Base-by-base conservation (phyloP, 2,797 vertebrate species). In the Triplophysa bombifrons region DNA sequence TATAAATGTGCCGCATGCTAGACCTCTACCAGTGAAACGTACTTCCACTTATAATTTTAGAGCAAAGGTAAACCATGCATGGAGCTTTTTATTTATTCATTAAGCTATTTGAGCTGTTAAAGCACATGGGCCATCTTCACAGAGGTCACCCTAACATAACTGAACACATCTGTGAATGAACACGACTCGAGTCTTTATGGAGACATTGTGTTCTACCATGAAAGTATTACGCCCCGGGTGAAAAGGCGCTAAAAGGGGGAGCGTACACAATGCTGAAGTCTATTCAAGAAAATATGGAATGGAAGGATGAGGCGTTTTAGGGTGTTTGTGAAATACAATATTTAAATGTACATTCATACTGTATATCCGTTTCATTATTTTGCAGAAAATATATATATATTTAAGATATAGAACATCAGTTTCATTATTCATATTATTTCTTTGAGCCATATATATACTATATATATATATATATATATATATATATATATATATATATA, bases 201-300 rank as follows among this genome's bases (percentile, higher is more conserved):
- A 84, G 85, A 76, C 82, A 74, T 76, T 69, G 65, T 82, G 81
- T 84, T 88, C 81, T 84, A 83, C 79, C 80, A 76, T 91, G 90
- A 88, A 87, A 90, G 90, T 82, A 91, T 89, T 86, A 83, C 17
- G 83, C 91, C 88, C 30, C 53, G 76, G 89, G 91, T 89, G 84
- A 90, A 89, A 90, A 89, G 87, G 81, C 63, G 83, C 88, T 92
- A 90, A 91, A 93, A 92, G 88, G 87, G 8, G 72, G 65, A 85
- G 78, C 78, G 86, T 64, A 80, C 81, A 84, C 83, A 80, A 66
- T 87, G 86, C 82, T 84, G 74, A 76, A 72, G 82, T 76, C 82
- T 80, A 65, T 86, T 83, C 73, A 80, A 63, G 76, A 83, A 81
- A 82, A 86, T 92, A 90, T 90, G 87, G 81, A 88, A 91, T 51